These are phyloP conservation scores for Styela plicata DNA, from an alignment of 23 tunicate species.

Conservation along the genomic window DNA sequence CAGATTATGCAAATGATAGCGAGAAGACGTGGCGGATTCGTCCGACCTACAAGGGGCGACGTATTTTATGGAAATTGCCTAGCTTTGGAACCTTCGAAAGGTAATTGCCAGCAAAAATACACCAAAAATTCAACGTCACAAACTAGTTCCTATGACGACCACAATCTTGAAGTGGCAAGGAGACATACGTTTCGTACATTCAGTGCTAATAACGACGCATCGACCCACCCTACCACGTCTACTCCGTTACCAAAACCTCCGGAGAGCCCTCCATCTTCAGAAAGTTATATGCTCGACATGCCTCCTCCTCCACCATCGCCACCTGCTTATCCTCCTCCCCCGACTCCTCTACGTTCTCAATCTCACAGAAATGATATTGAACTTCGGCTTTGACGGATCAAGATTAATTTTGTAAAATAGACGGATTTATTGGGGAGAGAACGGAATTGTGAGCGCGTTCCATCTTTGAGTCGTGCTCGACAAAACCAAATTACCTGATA, in stretches of 20 bases:
- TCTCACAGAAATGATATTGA: neutral
- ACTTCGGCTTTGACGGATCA: too few species aligned
- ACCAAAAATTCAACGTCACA: neutral
- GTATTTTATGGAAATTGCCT: conserved; percentile 17
- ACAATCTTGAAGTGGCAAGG: neutral
- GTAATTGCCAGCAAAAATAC: neutral
- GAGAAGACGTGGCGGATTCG: neutral
- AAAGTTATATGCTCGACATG: neutral
- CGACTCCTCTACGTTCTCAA: conserved; percentile 11
- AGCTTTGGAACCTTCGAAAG: neutral
- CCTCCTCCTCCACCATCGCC: conserved; percentile 18
- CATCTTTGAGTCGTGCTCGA: too few species aligned
- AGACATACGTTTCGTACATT: neutral
- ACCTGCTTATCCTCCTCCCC: conserved; percentile 32
- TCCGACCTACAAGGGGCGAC: conserved; percentile 21
- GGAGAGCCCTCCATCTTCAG: neutral
- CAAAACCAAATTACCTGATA: too few species aligned
- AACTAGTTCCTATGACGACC: neutral
- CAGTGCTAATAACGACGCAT: neutral
- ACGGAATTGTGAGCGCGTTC: too few species aligned
- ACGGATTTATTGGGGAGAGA: too few species aligned
- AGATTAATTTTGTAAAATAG: too few species aligned
- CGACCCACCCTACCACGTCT: neutral
- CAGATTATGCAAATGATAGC: conserved; percentile 31
- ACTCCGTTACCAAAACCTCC: neutral